phyloP scores from a whole-genome alignment of 2,888 invertebrate species.

The Metacarcinus magister region DNA sequence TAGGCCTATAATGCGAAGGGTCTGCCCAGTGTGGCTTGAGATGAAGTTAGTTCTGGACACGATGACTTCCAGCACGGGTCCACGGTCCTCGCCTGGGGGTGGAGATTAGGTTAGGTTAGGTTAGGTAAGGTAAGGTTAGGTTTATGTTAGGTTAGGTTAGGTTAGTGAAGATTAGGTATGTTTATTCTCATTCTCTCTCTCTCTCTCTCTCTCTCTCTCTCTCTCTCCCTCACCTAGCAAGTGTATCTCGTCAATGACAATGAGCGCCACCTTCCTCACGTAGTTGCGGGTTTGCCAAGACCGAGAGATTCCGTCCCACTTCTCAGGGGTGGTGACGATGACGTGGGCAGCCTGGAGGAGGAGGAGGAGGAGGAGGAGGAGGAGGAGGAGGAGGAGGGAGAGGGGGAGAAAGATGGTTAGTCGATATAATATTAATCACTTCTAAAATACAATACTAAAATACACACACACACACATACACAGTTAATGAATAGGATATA shows the following conservation, averaged over 20 bases:
- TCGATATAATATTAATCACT: no score
- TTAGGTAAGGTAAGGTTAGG: neutral
- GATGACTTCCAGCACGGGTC: conserved; percentile 94
- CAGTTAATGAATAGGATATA: neutral
- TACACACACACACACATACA: neutral
- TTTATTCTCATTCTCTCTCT: neutral
- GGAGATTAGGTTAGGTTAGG: neutral
- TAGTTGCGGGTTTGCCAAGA: conserved; percentile 99
- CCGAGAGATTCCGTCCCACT: conserved; percentile 99
- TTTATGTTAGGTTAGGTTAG: neutral
- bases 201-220: conserved; percentile 20
- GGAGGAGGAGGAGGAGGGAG: neutral
- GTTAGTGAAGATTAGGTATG: neutral
- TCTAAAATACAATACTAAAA: neutral
- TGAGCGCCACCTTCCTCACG: conserved; percentile 94
- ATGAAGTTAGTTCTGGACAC: conserved; percentile 99
- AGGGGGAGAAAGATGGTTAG: no score
- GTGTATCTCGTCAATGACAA: conserved; percentile 99
- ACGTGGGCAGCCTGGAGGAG: conserved; percentile 89
- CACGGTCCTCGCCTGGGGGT: conserved; percentile 86
- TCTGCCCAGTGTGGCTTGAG: conserved; percentile 92
- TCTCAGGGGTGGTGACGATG: conserved; percentile 99
- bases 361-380: neutral
- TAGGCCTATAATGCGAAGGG: conserved; percentile 95
- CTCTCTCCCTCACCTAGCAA: conserved; percentile 91